A percentile compares a stretch with the other conserved stretches of the same genome.
Evolutionary conservation across 2,797 vertebrate genomes (phyloP).

Genomic region (Huso huso): DNA sequence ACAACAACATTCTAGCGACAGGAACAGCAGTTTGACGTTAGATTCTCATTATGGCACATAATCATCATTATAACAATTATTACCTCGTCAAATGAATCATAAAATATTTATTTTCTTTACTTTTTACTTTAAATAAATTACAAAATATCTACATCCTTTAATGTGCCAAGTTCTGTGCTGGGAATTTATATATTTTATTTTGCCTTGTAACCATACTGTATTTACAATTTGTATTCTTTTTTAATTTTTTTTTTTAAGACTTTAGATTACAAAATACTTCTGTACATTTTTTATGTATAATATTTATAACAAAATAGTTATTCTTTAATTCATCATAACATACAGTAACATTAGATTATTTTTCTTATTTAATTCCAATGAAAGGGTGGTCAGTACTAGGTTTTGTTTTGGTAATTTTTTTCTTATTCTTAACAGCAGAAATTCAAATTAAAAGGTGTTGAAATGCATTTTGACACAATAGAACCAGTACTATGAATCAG

Average conservation of each 20-base stretch:
- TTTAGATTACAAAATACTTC: conserved; percentile 87
- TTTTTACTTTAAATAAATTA: conserved; percentile 61
- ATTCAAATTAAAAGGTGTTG: no score
- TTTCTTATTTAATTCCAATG: not conserved
- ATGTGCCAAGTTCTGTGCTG: conserved; percentile 27
- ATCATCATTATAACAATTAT: conserved; percentile 33
- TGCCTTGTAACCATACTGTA: conserved; percentile 54
- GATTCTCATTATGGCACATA: conserved; percentile 71
- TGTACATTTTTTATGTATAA: conserved; percentile 84
- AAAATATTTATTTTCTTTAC: conserved; percentile 13
- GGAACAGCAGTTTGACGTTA: conserved; percentile 73
- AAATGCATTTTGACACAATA: no score
- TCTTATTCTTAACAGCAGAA: no score
- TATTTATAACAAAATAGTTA: conserved; percentile 91
- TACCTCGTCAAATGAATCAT: not conserved
- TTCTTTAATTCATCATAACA: conserved; percentile 40
- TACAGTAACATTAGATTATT: conserved; percentile 24
- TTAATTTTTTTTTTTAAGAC: conserved; percentile 66
- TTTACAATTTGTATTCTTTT: conserved; percentile 72
- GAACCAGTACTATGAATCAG: no score
- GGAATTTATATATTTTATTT: conserved; percentile 30
- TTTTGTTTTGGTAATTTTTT: no score
- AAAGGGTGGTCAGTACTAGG: not conserved
- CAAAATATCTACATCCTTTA: conserved; percentile 71
- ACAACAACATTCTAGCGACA: conserved; percentile 77